Evolutionary conservation across 2,797 vertebrate genomes (phyloP), one percentile per base, ranked within the genome.

Genomic region (Intellagama lesueurii): DNA sequence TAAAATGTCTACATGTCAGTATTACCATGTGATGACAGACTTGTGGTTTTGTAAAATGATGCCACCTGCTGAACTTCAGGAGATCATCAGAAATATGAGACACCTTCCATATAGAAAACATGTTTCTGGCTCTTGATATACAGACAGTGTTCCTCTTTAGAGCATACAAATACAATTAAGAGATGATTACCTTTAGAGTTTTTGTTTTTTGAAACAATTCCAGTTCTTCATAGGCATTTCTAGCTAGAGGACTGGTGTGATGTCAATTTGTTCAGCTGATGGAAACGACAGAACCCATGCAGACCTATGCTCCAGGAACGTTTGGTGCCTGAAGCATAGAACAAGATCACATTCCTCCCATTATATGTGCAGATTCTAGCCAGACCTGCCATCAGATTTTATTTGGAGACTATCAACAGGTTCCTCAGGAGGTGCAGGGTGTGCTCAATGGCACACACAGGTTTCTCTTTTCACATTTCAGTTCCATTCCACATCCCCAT

Each of bases 21-120:
- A 88, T 81, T 88, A 92, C 87, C 56, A 52, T 24, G 24, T 66
- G 80, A 93, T 87, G 8, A 73, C 64, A 3, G 16, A 87, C 88
- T 7, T 81, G 64, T 94, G 93, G 89, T 0, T 87, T 91, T 73
- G 77, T 32, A 24, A 81, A 30, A 12, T 79, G 75, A 80, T 0
- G 24, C 17, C 24, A 0, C 44, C 92, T 68, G 81, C 85, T 73
- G 0, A 91, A 88, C 84, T 44, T 83, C 69, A 85, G 80, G 87
- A 87, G 76, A 49, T 78, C 86, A 92, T 73, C 12, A 89, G 90
- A 84, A 92, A 69, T 44, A 3, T 17, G 47, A 87, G 26, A 32
- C n/a, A 70, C 52, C 64, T 70, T 52, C n/a, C 32, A 28, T n/a
- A 5, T 0, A 32, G 47, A 64, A 30, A 28, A 28, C 9, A 28